Conservation (phyloP, 2,888 invertebrate species). For the Protodeltote pygarga region DNA sequence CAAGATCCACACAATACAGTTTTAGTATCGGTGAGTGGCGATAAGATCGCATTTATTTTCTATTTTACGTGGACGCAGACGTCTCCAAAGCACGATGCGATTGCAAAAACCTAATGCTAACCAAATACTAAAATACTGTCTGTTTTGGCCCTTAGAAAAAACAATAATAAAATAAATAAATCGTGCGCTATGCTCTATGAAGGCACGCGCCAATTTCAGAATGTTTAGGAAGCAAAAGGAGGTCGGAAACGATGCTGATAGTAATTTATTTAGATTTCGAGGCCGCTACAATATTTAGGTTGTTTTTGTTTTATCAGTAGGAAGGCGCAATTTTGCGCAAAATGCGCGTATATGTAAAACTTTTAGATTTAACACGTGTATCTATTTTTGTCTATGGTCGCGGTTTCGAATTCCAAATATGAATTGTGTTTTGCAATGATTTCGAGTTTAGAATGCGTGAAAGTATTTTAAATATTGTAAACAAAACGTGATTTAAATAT, state of each 20-base stretch:
- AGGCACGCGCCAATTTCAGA: conserved; percentile 62
- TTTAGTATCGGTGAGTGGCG: no score
- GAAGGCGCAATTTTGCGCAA: conserved; percentile 80
- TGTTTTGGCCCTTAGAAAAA: no score
- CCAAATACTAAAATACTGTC: no score
- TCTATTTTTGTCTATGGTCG: conserved; percentile 22
- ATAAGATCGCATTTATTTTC: no score
- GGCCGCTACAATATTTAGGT: conserved; percentile 82
- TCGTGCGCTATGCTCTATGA: conserved; percentile 50
- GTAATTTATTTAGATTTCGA: conserved; percentile 84
- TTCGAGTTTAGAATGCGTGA: background rate
- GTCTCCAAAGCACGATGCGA: no score
- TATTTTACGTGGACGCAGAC: no score
- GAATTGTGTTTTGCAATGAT: background rate
- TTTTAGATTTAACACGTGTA: conserved; percentile 61
- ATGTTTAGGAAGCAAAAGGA: conserved; percentile 80
- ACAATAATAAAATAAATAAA: conserved; percentile 30
- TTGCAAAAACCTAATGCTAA: no score
- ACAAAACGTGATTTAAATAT: conserved; percentile 7
- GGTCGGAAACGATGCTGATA: conserved; percentile 84
- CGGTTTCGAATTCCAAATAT: background rate
- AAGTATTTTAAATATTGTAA: background rate
- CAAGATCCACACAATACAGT: no score
- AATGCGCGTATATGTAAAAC: conserved; percentile 56
- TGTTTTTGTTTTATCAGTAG: conserved; percentile 85